These are phyloP conservation scores for Diabrotica balteata DNA, from an alignment of 2,888 invertebrate genomes.

Conservation along the genomic window DNA sequence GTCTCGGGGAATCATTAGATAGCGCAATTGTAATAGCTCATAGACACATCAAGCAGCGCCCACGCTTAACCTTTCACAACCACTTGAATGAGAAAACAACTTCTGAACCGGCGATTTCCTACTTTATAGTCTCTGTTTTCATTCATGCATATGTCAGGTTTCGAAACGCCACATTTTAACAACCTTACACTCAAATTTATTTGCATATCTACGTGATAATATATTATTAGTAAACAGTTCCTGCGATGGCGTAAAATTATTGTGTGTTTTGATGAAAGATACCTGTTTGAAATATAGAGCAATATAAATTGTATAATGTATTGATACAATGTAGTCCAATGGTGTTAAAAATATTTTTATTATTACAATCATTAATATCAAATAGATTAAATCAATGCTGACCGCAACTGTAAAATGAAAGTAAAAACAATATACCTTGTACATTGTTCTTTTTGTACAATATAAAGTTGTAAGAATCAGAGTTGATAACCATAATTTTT, in stretches of 20 bases:
- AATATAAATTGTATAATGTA: too few relatives aligned
- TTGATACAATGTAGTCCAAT: too few relatives aligned
- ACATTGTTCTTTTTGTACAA: too few relatives aligned
- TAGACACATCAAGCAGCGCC: slow-evolving; percentile 46
- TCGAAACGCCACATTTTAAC: slow-evolving; percentile 33
- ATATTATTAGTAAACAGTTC: slow-evolving; percentile 13
- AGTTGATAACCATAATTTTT: too few relatives aligned
- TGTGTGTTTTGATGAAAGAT: background rate
- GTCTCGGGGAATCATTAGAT: slow-evolving; percentile 44
- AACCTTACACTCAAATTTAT: slow-evolving; percentile 16
- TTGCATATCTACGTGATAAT: slow-evolving; percentile 20
- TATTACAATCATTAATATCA: too few relatives aligned
- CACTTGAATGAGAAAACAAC: slow-evolving; percentile 47
- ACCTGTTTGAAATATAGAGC: too few relatives aligned
- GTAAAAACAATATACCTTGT: too few relatives aligned
- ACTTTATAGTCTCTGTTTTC: slow-evolving; percentile 42
- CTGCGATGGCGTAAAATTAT: background rate
- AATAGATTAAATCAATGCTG: too few relatives aligned
- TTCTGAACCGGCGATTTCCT: slow-evolving; percentile 44
- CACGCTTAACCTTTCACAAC: slow-evolving; percentile 47
- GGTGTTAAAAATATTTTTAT: too few relatives aligned
- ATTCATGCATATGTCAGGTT: slow-evolving; percentile 39
- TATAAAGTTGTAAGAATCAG: too few relatives aligned
- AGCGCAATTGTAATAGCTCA: slow-evolving; percentile 44
- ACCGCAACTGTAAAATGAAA: too few relatives aligned